Evolutionary conservation across 2,888 invertebrate species (phyloP).

Genomic region (Diplolepis rosae): DNA sequence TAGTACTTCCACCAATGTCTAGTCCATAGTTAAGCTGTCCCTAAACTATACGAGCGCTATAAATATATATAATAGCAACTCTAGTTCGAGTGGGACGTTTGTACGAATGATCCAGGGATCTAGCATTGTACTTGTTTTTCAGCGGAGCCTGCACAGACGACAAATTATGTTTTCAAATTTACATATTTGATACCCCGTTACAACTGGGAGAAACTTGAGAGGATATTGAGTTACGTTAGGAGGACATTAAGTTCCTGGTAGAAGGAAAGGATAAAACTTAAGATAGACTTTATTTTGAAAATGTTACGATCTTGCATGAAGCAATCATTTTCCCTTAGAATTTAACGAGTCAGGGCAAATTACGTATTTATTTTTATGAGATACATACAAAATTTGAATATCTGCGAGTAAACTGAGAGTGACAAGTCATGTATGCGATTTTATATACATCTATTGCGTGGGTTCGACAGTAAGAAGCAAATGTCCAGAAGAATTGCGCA

Average conservation of each 20-base stretch:
- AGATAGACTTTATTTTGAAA: not conserved
- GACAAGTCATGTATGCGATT: constrained; percentile 14
- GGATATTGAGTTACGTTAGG: constrained; percentile 1
- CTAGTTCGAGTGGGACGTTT: constrained; percentile 2
- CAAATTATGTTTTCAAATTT: constrained; percentile 14
- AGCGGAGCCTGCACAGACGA: not conserved
- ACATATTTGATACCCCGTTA: not conserved
- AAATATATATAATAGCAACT: not conserved
- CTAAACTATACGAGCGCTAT: not conserved
- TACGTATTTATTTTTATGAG: not conserved
- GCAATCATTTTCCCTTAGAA: not conserved
- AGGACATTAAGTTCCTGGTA: constrained; percentile 4
- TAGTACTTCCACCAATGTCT: not conserved
- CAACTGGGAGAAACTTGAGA: not conserved
- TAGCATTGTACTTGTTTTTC: constrained; percentile 11
- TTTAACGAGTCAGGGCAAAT: not conserved
- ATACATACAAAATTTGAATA: constrained; percentile 14
- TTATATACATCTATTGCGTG: constrained; percentile 19
- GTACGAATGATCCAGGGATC: not conserved
- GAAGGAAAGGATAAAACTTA: not conserved
- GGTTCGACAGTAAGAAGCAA: constrained; percentile 6
- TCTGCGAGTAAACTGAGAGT: not conserved
- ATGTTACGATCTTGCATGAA: not conserved
- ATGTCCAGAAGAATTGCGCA: not conserved
- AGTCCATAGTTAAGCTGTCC: not conserved